These are phyloP conservation scores for Periphyllus acericola DNA, from an alignment of 2,888 invertebrate species.

Conservation along the genomic window DNA sequence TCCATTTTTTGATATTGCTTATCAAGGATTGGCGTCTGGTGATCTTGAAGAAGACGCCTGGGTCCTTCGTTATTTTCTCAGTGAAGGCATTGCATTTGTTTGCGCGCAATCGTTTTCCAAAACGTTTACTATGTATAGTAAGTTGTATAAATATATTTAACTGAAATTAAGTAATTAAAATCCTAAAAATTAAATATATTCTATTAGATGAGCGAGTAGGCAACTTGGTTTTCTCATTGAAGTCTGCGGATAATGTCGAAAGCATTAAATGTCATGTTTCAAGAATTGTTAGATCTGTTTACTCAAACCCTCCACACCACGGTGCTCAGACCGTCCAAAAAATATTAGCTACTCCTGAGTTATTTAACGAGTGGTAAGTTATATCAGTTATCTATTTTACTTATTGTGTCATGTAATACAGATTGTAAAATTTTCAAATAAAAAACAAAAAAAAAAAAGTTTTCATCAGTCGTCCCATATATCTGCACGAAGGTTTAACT, in stretches of 20 bases:
- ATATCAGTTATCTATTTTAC: neutral
- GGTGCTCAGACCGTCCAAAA: constrained; percentile 90
- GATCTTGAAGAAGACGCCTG: constrained; percentile 91
- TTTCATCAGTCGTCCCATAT: no score
- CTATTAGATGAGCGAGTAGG: constrained; percentile 90
- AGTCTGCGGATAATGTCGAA: constrained; percentile 72
- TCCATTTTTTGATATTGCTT: constrained; percentile 93
- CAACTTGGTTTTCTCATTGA: constrained; percentile 85
- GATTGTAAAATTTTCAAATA: no score
- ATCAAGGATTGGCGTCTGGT: constrained; percentile 97
- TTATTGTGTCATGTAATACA: no score
- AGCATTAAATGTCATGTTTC: constrained; percentile 88
- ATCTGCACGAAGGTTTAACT: neutral
- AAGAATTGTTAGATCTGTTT: constrained; percentile 85
- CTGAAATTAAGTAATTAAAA: neutral
- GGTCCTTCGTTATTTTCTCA: constrained; percentile 89
- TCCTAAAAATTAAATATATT: constrained; percentile 19
- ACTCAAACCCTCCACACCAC: constrained; percentile 97
- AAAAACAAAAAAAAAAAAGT: no score
- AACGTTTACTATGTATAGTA: constrained; percentile 98
- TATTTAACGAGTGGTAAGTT: constrained; percentile 84
- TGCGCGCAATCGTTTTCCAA: constrained; percentile 98
- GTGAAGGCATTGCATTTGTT: constrained; percentile 88
- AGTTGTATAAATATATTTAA: constrained; percentile 66
- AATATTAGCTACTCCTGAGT: constrained; percentile 79